These are phyloP conservation scores for Rhinolophus ferrumequinum DNA, from an alignment of 2,113 vertebrate species.

Conservation along the genomic window DNA sequence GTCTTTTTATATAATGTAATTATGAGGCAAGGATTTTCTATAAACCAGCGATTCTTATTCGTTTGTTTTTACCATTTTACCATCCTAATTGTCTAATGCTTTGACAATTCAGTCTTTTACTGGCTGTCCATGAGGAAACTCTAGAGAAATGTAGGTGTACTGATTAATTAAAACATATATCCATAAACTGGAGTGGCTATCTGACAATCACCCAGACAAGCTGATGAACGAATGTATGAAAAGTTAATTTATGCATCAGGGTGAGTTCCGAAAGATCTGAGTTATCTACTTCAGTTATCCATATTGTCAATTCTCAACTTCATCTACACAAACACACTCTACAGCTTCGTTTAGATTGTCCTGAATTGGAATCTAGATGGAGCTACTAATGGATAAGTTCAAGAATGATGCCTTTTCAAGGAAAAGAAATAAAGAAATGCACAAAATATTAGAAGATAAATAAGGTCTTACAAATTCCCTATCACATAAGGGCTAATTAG, in stretches of 20 bases:
- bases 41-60: background rate
- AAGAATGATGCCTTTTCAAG: background rate
- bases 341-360: background rate
- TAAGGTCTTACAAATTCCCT: background rate
- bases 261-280: background rate
- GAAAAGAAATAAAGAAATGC: background rate
- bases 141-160: background rate
- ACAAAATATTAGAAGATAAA: conserved; percentile 3
- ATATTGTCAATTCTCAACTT: conserved; percentile 5
- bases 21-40: background rate
- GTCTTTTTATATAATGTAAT: background rate
- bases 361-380: background rate
- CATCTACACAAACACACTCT: background rate
- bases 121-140: background rate
- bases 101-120: background rate
- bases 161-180: conserved; percentile 25
- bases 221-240: background rate
- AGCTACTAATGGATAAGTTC: background rate
- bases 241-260: conserved; percentile 4
- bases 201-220: background rate
- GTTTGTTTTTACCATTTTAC: conserved; percentile 30
- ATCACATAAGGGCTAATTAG: background rate
- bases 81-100: background rate
- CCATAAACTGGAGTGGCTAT: background rate
- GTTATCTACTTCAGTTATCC: background rate